phyloP scores from a whole-genome alignment of 2,888 invertebrate genomes.

The Geophilus truncorum region DNA sequence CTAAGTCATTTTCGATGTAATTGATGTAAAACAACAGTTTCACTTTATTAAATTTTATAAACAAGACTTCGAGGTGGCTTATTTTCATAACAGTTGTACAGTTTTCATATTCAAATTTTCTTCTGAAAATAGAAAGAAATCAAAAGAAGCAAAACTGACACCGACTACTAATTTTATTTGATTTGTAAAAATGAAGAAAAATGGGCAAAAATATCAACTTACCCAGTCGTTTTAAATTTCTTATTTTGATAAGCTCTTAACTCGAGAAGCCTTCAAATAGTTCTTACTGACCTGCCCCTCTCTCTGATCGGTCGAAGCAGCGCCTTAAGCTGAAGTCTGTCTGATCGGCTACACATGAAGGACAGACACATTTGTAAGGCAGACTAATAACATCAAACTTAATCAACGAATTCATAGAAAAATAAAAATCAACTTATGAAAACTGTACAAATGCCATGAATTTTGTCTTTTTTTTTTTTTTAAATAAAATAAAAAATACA shows the following conservation, averaged over 20 bases:
- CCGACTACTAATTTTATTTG: background rate
- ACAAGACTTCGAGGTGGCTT: too few species aligned
- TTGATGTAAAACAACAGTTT: too few species aligned
- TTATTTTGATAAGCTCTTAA: background rate
- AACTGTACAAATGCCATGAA: conserved; percentile 29
- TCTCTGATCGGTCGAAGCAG: background rate
- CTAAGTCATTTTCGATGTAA: too few species aligned
- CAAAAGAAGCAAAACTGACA: background rate
- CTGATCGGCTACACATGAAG: conserved; percentile 32
- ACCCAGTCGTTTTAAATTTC: background rate
- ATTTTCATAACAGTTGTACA: conserved; percentile 8
- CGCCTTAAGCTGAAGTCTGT: conserved; percentile 33
- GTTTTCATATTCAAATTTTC: background rate
- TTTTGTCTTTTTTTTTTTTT: background rate
- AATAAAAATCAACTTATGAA: background rate
- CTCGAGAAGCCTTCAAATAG: background rate
- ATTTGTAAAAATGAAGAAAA: too few species aligned
- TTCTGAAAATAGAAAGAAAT: conserved; percentile 1
- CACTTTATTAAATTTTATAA: too few species aligned
- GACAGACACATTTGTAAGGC: conserved; percentile 8
- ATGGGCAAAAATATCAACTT: background rate
- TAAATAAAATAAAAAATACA: background rate
- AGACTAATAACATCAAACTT: conserved; percentile 3
- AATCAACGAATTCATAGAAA: background rate
- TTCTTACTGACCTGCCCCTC: conserved; percentile 31